These are phyloP conservation scores for Leptinotarsa haldemani DNA, from an alignment of 2,888 invertebrate genomes.

Conservation along the genomic window DNA sequence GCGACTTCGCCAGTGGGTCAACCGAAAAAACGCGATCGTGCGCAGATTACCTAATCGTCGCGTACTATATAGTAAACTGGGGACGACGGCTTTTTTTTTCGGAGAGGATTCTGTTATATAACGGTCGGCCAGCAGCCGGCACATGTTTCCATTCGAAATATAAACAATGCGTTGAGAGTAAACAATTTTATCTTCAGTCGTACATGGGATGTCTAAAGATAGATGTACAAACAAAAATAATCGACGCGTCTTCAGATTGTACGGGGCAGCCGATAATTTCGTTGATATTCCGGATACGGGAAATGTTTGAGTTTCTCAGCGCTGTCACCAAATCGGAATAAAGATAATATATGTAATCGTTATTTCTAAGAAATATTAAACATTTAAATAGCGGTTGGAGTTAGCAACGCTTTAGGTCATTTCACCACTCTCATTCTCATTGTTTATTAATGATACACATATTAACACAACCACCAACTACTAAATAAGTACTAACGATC, in stretches of 20 bases:
- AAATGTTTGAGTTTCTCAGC: neutral
- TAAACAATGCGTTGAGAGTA: slow-evolving; percentile 21
- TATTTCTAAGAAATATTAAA: too few relatives aligned
- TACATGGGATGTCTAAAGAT: slow-evolving; percentile 17
- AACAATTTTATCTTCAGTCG: slow-evolving; percentile 21
- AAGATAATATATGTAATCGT: too few relatives aligned
- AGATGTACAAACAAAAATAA: slow-evolving; percentile 13
- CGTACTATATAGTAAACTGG: neutral
- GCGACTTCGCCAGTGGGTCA: slow-evolving; percentile 12
- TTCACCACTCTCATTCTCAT: too few relatives aligned
- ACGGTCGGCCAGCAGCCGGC: slow-evolving; percentile 32
- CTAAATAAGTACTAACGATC: too few relatives aligned
- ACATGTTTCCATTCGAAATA: slow-evolving; percentile 27
- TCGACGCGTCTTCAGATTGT: slow-evolving; percentile 16
- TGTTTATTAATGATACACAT: too few relatives aligned
- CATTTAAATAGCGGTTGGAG: too few relatives aligned
- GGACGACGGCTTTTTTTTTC: slow-evolving; percentile 10
- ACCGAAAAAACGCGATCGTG: slow-evolving; percentile 17
- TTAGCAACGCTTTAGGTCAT: too few relatives aligned
- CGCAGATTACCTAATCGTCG: slow-evolving; percentile 23
- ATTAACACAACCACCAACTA: too few relatives aligned
- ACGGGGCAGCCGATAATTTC: neutral
- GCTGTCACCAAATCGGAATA: neutral
- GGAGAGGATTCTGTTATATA: slow-evolving; percentile 31
- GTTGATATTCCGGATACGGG: neutral